Evolutionary conservation across 2,888 invertebrate species (phyloP), one percentile per base, ranked within the genome.

Genomic region (Pinctada fucata): DNA sequence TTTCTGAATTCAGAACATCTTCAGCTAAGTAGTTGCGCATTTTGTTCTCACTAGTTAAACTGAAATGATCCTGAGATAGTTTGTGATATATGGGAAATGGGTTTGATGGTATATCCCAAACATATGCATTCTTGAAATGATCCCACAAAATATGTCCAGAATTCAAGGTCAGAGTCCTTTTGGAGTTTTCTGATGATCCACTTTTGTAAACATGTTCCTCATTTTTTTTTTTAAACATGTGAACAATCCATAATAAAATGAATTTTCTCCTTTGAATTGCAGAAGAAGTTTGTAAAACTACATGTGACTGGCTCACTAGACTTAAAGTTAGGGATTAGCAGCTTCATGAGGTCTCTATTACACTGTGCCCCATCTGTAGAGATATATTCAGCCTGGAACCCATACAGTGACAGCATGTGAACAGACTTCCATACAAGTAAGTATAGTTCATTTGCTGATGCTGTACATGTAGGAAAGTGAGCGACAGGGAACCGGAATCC

Each of bases 11-110:
- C n/a, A n/a, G n/a, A n/a, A n/a, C n/a, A n/a, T n/a, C n/a, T n/a
- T n/a, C n/a, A n/a, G 82, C 84, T 3, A 78, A 51, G 50, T 78
- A 68, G 48, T 84, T 84, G 48, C 83, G 72, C 84, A 84, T 83
- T 70, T 81, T 82, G 8, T 66, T 48, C 16, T 82, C 70, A 2
- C 63, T 45, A 48, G 72, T 83, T 8, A 79, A 68, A 67, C 65
- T 75, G 2, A 82, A 68, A 31, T 83, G 80, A 10, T 79, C 79
- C 4, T 83, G 51, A 13, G 73, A 76, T 13, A 84, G 78, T 10
- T 76, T 65, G 2, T 71, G 78, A 68, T 84, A 74, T 10, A 84
- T 51, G 64, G 76, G 74, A 69, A 71, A 72, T 65, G 75, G 70
- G 49, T 80, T 69, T 67, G 67, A 58, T 72, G 76, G 50, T 74